phyloP scores from a whole-genome alignment of 2,113 vertebrate species.

The Rhagologus leucostigma region DNA sequence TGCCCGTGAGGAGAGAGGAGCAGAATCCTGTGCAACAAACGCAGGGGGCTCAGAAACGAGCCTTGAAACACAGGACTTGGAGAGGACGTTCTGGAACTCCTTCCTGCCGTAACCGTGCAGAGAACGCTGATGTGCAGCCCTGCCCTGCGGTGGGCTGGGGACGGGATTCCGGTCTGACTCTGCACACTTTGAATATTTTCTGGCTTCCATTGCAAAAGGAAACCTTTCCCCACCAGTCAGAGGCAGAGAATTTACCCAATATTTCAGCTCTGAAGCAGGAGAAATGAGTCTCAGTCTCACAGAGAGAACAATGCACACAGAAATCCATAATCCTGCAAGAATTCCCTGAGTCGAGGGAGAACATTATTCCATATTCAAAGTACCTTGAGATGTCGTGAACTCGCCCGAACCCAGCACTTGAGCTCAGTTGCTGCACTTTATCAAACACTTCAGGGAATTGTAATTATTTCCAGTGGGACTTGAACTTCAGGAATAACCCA shows the following conservation, averaged over 20 bases:
- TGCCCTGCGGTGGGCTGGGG: no score
- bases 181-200: neutral
- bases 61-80: neutral
- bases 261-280: neutral
- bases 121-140: neutral
- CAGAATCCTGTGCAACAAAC: neutral
- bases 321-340: neutral
- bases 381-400: neutral
- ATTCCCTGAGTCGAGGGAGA: neutral
- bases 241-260: neutral
- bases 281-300: neutral
- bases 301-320: neutral
- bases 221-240: neutral
- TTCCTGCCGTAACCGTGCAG: neutral
- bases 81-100: neutral
- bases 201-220: neutral
- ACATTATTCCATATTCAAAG: neutral
- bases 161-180: neutral
- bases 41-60: neutral
- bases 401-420: rapidly evolving
- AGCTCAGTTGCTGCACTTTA: neutral
- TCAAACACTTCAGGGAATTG: neutral
- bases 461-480: neutral
- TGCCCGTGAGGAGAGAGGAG: neutral
- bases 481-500: neutral